phyloP scores from a whole-genome alignment of 2,888 invertebrate species.

The Tipula vernalis region DNA sequence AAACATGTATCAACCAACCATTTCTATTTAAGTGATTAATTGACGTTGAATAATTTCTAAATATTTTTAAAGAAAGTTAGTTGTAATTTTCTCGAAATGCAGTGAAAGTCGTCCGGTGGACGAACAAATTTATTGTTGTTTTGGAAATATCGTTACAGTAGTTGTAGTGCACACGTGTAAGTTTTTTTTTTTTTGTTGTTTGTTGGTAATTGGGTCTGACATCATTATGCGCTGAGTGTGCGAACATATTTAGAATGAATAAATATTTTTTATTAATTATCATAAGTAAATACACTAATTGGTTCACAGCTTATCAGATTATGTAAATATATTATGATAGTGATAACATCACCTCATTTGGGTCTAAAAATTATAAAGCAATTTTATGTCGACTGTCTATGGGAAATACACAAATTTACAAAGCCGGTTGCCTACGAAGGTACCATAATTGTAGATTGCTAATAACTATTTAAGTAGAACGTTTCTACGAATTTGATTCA shows the following conservation, averaged over 20 bases:
- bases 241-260: background rate
- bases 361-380: too few relatives aligned
- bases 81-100: background rate
- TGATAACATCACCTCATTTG: background rate
- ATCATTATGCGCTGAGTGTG: background rate
- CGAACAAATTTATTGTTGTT: background rate
- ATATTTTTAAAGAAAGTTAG: background rate
- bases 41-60: background rate
- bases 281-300: background rate
- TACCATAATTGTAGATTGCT: too few relatives aligned
- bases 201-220: background rate
- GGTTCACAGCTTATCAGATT: background rate
- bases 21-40: background rate
- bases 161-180: background rate
- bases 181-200: background rate
- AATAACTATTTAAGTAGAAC: too few relatives aligned
- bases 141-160: background rate
- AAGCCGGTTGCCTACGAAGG: too few relatives aligned
- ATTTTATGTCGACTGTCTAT: too few relatives aligned
- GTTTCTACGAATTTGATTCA: too few relatives aligned
- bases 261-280: background rate
- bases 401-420: too few relatives aligned
- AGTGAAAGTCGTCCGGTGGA: background rate
- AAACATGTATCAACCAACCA: background rate
- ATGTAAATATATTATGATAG: background rate